These are phyloP conservation scores for Xylota sylvarum DNA, from an alignment of 2,888 invertebrate species.

Conservation along the genomic window DNA sequence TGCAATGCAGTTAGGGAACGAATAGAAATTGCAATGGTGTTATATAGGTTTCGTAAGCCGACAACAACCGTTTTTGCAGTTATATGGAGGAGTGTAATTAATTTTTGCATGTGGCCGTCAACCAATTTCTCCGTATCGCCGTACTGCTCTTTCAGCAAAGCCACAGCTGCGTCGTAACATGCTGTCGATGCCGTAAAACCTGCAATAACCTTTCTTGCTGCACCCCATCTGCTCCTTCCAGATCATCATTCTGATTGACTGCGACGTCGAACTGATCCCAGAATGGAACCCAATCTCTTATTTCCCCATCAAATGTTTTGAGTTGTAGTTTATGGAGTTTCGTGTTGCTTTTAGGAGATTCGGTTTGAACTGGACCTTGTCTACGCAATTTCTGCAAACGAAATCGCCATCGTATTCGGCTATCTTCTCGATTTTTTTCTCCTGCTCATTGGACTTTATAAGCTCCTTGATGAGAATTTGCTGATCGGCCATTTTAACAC, in stretches of 20 bases:
- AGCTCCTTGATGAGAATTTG: not conserved
- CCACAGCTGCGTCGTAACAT: constrained; percentile 9
- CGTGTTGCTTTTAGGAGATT: too few species aligned
- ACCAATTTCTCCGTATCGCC: constrained; percentile 14
- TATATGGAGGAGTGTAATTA: constrained; percentile 12
- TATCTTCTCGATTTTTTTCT: constrained; percentile 1
- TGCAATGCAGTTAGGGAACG: constrained; percentile 22
- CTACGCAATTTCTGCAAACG: too few species aligned
- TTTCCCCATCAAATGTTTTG: too few species aligned
- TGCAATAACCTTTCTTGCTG: not conserved
- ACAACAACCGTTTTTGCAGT: not conserved
- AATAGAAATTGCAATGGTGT: not conserved
- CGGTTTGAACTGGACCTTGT: too few species aligned
- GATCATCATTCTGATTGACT: too few species aligned
- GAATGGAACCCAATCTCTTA: too few species aligned
- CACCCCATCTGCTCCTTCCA: not conserved
- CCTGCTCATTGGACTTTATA: not conserved
- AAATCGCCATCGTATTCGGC: too few species aligned
- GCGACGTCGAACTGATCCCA: too few species aligned
- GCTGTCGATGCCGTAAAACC: not conserved
- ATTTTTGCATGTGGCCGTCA: constrained; percentile 13
- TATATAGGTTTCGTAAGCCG: constrained; percentile 16
- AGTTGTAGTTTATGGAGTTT: too few species aligned
- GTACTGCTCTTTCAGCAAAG: constrained; percentile 3
- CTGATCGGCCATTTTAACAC: constrained; percentile 11